Evolutionary conservation across 2,888 invertebrate genomes (phyloP).

Genomic region (Ophion obscuratus): DNA sequence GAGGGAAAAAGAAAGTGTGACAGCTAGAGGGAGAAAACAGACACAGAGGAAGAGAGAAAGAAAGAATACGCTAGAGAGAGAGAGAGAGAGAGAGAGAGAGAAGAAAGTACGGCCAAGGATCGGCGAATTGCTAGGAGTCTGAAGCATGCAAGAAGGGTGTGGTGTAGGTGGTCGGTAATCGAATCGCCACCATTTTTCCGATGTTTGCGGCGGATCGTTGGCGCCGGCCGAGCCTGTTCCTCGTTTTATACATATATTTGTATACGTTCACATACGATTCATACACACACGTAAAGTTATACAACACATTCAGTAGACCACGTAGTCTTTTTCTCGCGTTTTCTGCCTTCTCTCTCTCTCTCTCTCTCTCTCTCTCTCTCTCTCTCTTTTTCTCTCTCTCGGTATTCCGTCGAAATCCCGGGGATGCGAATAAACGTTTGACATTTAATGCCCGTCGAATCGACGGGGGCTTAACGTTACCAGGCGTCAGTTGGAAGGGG

Average conservation of each 20-base stretch:
- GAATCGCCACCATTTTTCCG: constrained; percentile 73
- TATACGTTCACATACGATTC: constrained; percentile 7
- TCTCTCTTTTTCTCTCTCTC: constrained; percentile 38
- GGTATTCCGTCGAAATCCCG: constrained; percentile 72
- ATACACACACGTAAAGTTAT: constrained; percentile 12
- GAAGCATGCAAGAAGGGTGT: constrained; percentile 63
- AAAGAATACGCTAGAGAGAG: constrained; percentile 7
- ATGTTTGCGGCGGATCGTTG: constrained; percentile 71
- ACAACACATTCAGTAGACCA: constrained; percentile 28
- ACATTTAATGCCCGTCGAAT: constrained; percentile 80
- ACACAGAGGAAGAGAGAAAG: background rate
- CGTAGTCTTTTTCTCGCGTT: constrained; percentile 33
- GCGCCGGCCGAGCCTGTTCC: constrained; percentile 64
- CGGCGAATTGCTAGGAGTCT: constrained; percentile 56
- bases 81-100: constrained; percentile 41
- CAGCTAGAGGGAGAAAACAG: constrained; percentile 41
- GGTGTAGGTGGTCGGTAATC: constrained; percentile 71
- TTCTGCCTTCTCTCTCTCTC: constrained; percentile 29
- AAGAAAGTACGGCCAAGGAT: constrained; percentile 37
- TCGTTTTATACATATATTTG: constrained; percentile 30
- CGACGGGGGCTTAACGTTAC: constrained; percentile 66
- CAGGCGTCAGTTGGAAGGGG: constrained; percentile 56
- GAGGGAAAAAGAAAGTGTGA: constrained; percentile 48
- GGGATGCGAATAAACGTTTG: constrained; percentile 79
- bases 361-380: constrained; percentile 46